Conservation (phyloP, 2,113 vertebrate genomes). For the Paradisaea rubra region DNA sequence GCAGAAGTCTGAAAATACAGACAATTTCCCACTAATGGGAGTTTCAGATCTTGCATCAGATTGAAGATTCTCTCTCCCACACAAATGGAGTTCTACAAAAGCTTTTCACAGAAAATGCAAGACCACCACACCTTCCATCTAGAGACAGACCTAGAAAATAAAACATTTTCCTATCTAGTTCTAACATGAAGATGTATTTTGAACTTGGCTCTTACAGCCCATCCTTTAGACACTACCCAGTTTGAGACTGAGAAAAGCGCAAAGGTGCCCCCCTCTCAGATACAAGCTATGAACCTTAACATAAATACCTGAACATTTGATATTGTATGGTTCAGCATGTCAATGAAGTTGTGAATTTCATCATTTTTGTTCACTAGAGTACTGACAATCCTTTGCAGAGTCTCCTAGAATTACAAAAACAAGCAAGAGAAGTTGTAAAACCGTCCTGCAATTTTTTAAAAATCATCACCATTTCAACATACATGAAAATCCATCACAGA, state of each 20-base stretch:
- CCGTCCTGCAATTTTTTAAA: not conserved
- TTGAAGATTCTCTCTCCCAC: not conserved
- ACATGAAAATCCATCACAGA: not conserved
- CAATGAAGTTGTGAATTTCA: conserved; percentile 90
- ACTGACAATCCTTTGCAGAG: conserved; percentile 87
- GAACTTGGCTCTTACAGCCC: not conserved
- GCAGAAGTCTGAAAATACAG: not conserved
- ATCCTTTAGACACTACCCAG: not conserved
- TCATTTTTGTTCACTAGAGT: conserved; percentile 90
- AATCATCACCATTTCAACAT: not conserved
- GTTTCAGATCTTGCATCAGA: not conserved
- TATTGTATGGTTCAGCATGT: conserved; percentile 78
- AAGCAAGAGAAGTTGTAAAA: not conserved
- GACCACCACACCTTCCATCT: not conserved
- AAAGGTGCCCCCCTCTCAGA: not conserved
- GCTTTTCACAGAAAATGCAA: not conserved
- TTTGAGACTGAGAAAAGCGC: not conserved
- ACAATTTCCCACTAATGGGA: not conserved
- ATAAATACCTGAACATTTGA: conserved; percentile 83
- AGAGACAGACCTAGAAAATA: not conserved
- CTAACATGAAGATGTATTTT: not conserved
- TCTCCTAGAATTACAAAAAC: conserved; percentile 78
- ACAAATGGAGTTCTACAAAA: not conserved
- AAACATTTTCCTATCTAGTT: not conserved
- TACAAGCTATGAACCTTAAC: not conserved